Percentiles rank a stretch among this genome's conserved stretches.
Conservation (phyloP, 2,113 vertebrate species). For the Trichomycterus rosablanca region DNA sequence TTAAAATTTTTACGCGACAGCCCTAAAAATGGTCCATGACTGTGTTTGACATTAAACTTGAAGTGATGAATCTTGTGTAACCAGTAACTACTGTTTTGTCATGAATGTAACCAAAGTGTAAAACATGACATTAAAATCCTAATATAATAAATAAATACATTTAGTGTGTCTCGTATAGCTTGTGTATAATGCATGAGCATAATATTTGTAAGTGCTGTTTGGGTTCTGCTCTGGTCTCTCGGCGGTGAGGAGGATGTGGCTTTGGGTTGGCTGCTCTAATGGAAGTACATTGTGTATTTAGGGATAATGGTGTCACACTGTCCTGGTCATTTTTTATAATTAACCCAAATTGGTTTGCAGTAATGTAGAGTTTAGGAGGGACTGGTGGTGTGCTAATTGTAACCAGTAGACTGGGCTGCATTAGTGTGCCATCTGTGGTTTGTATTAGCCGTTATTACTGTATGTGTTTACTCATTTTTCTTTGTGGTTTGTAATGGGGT, state of each 20-base stretch:
- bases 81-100: no score
- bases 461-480: no score
- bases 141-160: no score
- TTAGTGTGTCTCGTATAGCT: no score
- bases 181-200: conserved; percentile 28
- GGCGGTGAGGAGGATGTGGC: conserved; percentile 34
- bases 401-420: neutral
- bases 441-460: neutral
- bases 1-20: no score
- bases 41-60: no score
- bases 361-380: conserved; percentile 15
- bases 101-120: no score
- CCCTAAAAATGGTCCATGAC: no score
- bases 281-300: neutral
- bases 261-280: conserved; percentile 22
- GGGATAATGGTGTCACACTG: conserved; percentile 6
- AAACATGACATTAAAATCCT: no score
- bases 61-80: no score
- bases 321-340: conserved; percentile 11
- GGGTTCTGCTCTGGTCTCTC: conserved; percentile 8
- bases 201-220: neutral
- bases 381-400: conserved; percentile 1
- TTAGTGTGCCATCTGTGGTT: conserved; percentile 25
- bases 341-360: conserved; percentile 11
- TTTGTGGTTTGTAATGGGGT: no score